Evolutionary conservation across 30 jellyfish, hydroid and myxozoan species (phyloP).

Genomic region (Chironex yamaguchii): DNA sequence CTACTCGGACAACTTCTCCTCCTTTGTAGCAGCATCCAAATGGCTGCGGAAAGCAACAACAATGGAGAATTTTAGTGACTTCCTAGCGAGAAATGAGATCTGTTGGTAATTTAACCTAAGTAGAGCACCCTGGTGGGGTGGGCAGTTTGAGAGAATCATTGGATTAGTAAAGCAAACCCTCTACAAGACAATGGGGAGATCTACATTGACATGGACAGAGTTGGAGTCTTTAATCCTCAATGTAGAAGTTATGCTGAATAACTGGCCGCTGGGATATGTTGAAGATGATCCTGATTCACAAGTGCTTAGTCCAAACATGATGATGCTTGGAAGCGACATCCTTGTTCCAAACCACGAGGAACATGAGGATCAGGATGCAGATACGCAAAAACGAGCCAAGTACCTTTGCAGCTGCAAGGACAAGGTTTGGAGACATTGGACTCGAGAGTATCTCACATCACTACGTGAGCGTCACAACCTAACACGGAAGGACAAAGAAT

Average conservation of each 20-base stretch:
- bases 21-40: constrained; percentile 53
- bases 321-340: too few species aligned
- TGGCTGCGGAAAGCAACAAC: constrained; percentile 38
- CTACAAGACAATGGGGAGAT: constrained; percentile 51
- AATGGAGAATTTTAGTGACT: constrained; percentile 8
- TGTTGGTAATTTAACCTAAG: constrained; percentile 74
- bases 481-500: neutral
- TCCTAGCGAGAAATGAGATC: constrained; percentile 36
- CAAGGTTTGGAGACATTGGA: too few species aligned
- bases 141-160: constrained; percentile 72
- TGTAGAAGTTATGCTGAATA: constrained; percentile 21
- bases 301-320: constrained; percentile 34
- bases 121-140: constrained; percentile 84
- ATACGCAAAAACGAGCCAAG: constrained; percentile 4
- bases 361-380: too few species aligned
- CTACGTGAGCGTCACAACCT: constrained; percentile 36
- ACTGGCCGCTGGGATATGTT: constrained; percentile 44
- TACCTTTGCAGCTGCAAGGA: constrained; percentile 38
- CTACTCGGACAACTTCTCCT: constrained; percentile 58
- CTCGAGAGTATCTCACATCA: neutral
- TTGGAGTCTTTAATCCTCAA: constrained; percentile 8
- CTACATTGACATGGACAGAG: neutral
- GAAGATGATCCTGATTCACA: constrained; percentile 33
- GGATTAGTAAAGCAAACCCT: constrained; percentile 65
- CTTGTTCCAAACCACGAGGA: constrained; percentile 5